Base-by-base conservation (phyloP, 2,113 vertebrate genomes). In the Maccullochella peelii region DNA sequence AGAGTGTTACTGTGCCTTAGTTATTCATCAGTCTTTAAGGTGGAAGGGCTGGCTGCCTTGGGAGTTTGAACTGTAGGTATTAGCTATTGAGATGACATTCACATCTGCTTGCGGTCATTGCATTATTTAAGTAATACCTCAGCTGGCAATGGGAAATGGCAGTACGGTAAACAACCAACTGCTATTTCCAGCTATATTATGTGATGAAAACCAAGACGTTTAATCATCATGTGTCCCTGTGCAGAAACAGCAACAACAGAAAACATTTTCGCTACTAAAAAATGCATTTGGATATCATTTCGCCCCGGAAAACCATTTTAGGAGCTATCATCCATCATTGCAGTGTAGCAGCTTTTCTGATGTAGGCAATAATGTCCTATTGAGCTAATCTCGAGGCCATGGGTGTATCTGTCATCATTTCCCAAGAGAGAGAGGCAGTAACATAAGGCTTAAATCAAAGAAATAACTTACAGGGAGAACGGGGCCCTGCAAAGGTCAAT, bases 121-220 rank as follows among this genome's bases (percentile, higher is more conserved):
- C 82, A 87, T 92, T 90, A 88, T 93, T 91, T 93, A 92, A 90
- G 83, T 88, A 87, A 90, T 91, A 75, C 73, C 78, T 86, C 78
- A 78, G 77, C 12, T 73, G 58, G 72, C 44, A 71, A 76, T 75
- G 81, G 54, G 72, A 88, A 92, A 93, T 67, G 65, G 86, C 65
- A 77, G 36, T 40, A 86, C 50, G 73, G 86, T 89, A 92, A 93
- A 92, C 80, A 94, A 84, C 54, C 73, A 27, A 71, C 71, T 83
- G 76, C 88, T 84, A 76, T 91, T 91, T 89, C 65, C 79, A 76
- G 74, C 57, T 59, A 9, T 87, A 87, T 85, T 83, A 78, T 71
- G 72, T 61, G 78, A 71, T 68, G 82, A 78, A 87, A 86, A 67
- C 59, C 23, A 73, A 77, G 49, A 84, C 25, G 63, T 85, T 88